These are phyloP conservation scores for Heliconius himera DNA, from an alignment of 1,140 invertebrate genomes.

Conservation along the genomic window DNA sequence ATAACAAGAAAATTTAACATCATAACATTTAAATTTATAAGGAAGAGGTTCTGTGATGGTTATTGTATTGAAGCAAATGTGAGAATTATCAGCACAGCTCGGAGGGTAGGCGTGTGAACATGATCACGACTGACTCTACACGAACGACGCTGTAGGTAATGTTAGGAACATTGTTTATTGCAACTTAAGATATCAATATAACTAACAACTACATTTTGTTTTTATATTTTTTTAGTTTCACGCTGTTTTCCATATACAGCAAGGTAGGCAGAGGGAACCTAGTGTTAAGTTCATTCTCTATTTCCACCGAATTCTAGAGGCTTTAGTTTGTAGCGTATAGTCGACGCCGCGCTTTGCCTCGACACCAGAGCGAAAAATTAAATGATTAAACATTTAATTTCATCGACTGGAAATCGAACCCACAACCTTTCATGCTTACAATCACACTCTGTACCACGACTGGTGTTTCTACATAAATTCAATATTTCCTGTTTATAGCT, in stretches of 20 bases:
- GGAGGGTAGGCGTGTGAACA: constrained; percentile 16
- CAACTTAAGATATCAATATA: neutral
- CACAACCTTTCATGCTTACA: neutral
- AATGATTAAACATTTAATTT: neutral
- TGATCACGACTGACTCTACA: constrained; percentile 17
- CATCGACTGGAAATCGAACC: neutral
- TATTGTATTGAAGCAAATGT: constrained; percentile 20
- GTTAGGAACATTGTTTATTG: neutral
- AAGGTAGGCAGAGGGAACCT: too few relatives aligned
- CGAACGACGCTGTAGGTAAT: constrained; percentile 14
- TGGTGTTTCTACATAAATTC: neutral
- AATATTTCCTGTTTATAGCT: neutral
- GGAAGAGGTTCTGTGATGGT: neutral
- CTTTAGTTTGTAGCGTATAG: neutral
- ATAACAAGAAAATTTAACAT: neutral
- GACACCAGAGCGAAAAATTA: neutral
- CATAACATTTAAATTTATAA: neutral
- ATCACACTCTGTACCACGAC: too few relatives aligned
- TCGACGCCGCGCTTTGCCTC: too few relatives aligned
- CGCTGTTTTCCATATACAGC: neutral
- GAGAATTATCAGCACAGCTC: constrained; percentile 17
- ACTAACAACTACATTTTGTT: neutral
- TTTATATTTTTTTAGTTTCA: neutral
- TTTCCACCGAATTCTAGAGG: neutral
- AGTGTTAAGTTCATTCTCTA: too few relatives aligned